A percentile compares a stretch with the other conserved stretches of the same genome.
phyloP scores from a whole-genome alignment of 2,797 vertebrate genomes.

The Tiaroga cobitis region DNA sequence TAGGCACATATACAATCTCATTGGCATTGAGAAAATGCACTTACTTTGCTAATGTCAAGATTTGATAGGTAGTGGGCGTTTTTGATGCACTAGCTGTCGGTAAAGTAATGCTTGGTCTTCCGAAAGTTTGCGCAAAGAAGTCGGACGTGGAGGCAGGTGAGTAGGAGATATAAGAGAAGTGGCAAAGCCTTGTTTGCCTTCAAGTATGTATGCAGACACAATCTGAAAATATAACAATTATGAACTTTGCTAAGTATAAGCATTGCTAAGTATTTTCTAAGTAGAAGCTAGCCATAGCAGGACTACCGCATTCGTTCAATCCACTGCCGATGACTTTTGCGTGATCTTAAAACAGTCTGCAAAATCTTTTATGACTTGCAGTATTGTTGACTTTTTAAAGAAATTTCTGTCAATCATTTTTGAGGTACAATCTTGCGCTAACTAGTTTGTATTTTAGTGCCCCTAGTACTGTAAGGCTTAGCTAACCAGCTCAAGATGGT shows the following conservation, averaged over 20 bases:
- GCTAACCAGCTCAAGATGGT: not conserved
- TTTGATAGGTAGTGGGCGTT: conserved; percentile 17
- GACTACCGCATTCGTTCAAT: not conserved
- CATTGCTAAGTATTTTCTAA: not conserved
- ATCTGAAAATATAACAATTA: not conserved
- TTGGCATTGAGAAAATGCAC: conserved; percentile 19
- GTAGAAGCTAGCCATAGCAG: not conserved
- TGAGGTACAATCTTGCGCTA: not conserved
- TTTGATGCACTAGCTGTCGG: not conserved
- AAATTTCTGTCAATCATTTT: not conserved
- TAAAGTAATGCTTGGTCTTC: conserved; percentile 17
- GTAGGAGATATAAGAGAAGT: not conserved
- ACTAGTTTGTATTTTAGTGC: not conserved
- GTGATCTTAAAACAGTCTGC: not conserved
- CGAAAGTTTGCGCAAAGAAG: not conserved
- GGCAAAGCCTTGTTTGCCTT: not conserved
- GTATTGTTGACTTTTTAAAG: not conserved
- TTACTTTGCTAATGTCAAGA: not conserved
- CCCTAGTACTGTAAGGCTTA: not conserved
- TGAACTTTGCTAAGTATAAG: not conserved
- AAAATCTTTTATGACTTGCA: not conserved
- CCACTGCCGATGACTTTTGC: not conserved
- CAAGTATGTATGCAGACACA: not conserved
- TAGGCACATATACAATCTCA: conserved; percentile 19
- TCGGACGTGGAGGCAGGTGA: conserved; percentile 6